Evolutionary conservation across 2,113 vertebrate genomes (phyloP), one percentile per base, ranked within the genome.

Genomic region (Ptychochromis oligacanthus): DNA sequence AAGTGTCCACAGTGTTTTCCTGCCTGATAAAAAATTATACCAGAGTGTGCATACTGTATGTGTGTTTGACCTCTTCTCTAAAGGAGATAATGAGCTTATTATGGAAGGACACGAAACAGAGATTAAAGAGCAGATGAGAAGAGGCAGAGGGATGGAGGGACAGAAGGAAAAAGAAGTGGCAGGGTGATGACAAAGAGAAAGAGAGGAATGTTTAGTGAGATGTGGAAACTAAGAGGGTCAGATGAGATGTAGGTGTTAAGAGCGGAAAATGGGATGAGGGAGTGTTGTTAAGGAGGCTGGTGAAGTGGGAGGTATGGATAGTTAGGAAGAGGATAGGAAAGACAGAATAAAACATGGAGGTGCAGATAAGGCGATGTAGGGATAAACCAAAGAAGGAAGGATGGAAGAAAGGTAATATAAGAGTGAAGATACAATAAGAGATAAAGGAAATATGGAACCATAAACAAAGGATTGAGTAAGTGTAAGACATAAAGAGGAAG

Each of bases 81-180:
- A 55, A 62, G 46, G 55, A 82, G 57, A 84, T 75, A 56, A 85
- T 82, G 60, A 89, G 65, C 81, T 91, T 59, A 90, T 93, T 93
- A 93, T 92, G 89, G 55, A 81, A 83, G 79, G 62, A 78, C 91
- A 93, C 77, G 85, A 76, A 86, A 62, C 40, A 9, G 58, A 89
- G 91, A 92, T 92, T 87, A 93, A 86, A 86, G 77, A 78, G 61
- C 14, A 26, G 67, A 88, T 59, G 72, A 77, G 55, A 83, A 76
- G 14, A 70, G 46, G 46, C 22, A n/a, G 38, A 58, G 7, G 20
- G 78, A 89, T 12, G 26, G 55, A 67, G 34, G 18, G 28, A 56
- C 4, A 18, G 67, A 55, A 43, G 14, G 49, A 22, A 31, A 49
- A 46, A 59, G 14, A 62, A n/a, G 38, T 14, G 20, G 22, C 9